Base-by-base conservation (phyloP, 2,888 invertebrate species). In the Cryptus armator region DNA sequence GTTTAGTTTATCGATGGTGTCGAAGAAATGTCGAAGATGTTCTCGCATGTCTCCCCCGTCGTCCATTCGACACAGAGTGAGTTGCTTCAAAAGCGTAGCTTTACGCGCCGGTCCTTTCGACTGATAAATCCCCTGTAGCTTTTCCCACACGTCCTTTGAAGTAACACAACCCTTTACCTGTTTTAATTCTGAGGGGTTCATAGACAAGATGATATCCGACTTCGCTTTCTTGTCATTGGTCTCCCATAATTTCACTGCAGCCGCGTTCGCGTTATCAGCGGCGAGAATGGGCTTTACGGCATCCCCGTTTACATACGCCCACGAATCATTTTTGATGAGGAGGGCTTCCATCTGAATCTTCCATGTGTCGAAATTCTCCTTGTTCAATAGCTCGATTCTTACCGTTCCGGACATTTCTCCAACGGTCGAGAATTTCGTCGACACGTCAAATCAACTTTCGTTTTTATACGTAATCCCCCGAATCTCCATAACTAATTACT, bases 61-160 rank as follows among this genome's bases (percentile, higher is more conserved):
- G 68, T 67, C 91, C 91, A 93, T 92, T 62, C 90, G 89, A n/a
- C 88, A 88, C 7, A 92, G 75, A 2, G 90, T 89, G 3, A 93
- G 82, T 68, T 91, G 88, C 77, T 94, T 93, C 44, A 94, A 83
- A 12, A 93, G 84, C 3, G 91, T 92, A 0, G 93, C 93, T 79
- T 93, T 93, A 66, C 90, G 83, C 3, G 93, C 92, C 3, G 92
- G 92, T 7, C 92, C 48, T 9, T 62, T 67, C n/a, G 77, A 67
- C 67, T 67, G 67, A 43, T 77, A 77, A 14, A 77, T 66, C 3
- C 14, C 4, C 5, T 77, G 53, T 9, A 77, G 3, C 37, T 77
- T 64, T 32, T 32, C 37, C 44, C 75, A 75, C 1, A 44, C 44
- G 0, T 24, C 4, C 37, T 62, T 75, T 5, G 75, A 75, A 7